A percentile compares a stretch with the other conserved stretches of the same genome.
These are phyloP conservation scores for Myotis daubentonii DNA, from an alignment of 2,797 vertebrate species.

Conservation along the genomic window DNA sequence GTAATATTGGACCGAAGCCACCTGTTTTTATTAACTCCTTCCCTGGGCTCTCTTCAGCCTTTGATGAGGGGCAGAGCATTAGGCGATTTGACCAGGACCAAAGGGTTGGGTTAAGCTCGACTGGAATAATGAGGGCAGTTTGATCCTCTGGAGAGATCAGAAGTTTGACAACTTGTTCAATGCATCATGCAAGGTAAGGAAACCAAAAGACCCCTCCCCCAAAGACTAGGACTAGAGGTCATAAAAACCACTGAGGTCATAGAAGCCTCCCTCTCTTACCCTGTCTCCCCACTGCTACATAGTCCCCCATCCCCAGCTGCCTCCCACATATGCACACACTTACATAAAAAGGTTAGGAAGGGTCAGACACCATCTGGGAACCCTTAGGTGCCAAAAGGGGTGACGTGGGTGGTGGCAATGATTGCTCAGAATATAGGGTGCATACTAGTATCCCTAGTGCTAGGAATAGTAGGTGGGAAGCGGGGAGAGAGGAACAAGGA, in stretches of 20 bases:
- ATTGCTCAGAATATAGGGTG: background rate
- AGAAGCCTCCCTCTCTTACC: background rate
- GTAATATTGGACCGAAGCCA: background rate
- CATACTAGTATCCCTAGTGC: background rate
- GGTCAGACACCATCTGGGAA: background rate
- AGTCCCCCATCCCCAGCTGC: background rate
- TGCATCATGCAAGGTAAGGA: background rate
- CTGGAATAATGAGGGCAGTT: background rate
- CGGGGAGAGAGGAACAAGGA: conserved; percentile 4
- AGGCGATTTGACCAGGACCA: background rate
- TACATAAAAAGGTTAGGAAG: background rate
- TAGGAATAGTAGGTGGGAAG: background rate
- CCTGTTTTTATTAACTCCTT: background rate
- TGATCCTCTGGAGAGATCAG: background rate
- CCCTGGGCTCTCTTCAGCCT: background rate
- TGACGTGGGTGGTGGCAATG: background rate
- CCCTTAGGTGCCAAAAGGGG: conserved; percentile 17
- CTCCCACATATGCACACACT: conserved; percentile 47
- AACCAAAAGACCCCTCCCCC: background rate
- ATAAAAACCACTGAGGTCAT: conserved; percentile 64
- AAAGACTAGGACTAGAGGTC: background rate
- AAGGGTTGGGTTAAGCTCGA: background rate
- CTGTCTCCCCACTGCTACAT: background rate
- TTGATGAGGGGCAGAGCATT: background rate
- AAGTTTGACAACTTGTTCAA: background rate